Percentiles rank a stretch among this genome's conserved stretches.
Evolutionary conservation across 2,888 invertebrate genomes (phyloP).

Genomic region (Lumbricus terrestris): DNA sequence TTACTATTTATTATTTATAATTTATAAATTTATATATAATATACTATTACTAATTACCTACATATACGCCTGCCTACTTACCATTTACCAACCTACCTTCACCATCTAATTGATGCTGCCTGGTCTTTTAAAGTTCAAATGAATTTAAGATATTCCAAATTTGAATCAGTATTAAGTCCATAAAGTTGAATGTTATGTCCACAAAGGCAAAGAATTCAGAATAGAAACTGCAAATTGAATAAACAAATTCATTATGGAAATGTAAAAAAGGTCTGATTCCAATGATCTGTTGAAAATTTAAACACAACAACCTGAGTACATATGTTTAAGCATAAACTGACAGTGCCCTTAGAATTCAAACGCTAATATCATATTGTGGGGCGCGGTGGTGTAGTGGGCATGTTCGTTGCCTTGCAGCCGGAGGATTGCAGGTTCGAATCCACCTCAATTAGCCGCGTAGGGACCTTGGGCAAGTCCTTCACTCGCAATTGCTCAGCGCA

Average conservation of each 20-base stretch:
- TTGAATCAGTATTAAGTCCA: neutral
- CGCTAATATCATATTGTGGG: neutral
- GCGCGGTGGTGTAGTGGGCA: no score
- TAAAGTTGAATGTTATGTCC: neutral
- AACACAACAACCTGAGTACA: neutral
- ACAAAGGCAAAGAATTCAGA: no score
- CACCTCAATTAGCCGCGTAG: no score
- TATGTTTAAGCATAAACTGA: neutral
- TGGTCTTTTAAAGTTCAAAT: neutral
- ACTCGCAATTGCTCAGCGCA: no score
- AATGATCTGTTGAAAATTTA: neutral
- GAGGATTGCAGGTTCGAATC: no score
- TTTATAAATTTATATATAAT: no score
- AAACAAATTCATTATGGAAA: neutral
- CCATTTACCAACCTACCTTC: neutral
- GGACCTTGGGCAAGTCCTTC: no score
- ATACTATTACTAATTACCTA: no score
- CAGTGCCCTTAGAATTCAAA: neutral
- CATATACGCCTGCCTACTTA: neutral
- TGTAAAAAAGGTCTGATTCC: neutral
- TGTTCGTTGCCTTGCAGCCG: no score
- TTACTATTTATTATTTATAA: no score
- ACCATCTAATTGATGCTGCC: neutral
- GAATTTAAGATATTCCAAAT: neutral
- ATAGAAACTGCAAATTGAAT: no score